Conservation (phyloP, 2,888 invertebrate genomes). For the Caradrina clavipalpis region DNA sequence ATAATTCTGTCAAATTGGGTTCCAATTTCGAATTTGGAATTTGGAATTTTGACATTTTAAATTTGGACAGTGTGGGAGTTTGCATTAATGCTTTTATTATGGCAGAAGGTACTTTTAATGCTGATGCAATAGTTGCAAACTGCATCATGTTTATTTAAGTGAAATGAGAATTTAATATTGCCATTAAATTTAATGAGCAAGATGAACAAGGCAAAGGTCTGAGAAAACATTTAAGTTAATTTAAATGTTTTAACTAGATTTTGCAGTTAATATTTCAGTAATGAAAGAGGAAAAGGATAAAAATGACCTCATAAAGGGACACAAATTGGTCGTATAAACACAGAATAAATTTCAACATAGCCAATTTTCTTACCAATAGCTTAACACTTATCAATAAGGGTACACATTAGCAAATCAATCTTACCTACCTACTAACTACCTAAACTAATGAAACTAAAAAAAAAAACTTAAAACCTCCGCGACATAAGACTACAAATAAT, state of each 20-base stretch:
- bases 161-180: conserved; percentile 35
- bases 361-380: background rate
- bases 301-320: background rate
- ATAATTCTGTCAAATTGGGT: conserved; percentile 61
- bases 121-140: conserved; percentile 19
- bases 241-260: background rate
- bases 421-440: conserved; percentile 21
- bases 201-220: conserved; percentile 22
- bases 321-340: background rate
- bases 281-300: background rate
- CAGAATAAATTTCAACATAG: background rate
- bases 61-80: conserved; percentile 29
- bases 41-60: conserved; percentile 64
- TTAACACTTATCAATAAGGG: background rate
- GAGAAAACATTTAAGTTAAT: conserved; percentile 22
- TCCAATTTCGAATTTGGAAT: conserved; percentile 79
- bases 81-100: background rate
- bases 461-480: conserved; percentile 17
- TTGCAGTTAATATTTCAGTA: background rate
- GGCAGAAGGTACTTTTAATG: background rate
- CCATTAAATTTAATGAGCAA: conserved; percentile 33
- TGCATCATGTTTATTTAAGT: conserved; percentile 14
- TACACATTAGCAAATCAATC: conserved; percentile 3
- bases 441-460: conserved; percentile 17
- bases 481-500: conserved; percentile 9